A percentile compares a stretch with the other conserved stretches of the same genome.
These are phyloP conservation scores for Mormoops blainvillei DNA, from an alignment of 2,113 vertebrate genomes.

Conservation along the genomic window DNA sequence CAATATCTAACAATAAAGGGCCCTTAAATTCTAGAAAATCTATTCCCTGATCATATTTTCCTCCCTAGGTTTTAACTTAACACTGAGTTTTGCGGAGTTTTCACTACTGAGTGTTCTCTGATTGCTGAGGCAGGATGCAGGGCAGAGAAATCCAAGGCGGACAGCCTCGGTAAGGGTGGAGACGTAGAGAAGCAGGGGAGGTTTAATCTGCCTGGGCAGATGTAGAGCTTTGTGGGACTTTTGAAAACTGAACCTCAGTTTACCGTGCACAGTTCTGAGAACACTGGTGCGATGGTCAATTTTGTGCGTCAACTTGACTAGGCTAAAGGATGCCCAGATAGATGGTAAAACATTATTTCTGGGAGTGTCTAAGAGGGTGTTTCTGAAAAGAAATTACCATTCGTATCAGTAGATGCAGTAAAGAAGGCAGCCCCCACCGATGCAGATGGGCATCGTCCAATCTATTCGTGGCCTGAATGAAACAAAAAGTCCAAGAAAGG, in stretches of 20 bases:
- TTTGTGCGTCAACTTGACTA: not conserved
- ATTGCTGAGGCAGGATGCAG: not conserved
- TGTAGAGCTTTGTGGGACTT: not conserved
- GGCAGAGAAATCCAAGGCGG: not conserved
- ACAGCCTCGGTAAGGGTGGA: accelerated
- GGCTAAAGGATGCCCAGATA: not conserved
- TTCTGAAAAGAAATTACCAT: not conserved
- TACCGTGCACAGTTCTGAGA: not conserved
- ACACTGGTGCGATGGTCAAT: not conserved
- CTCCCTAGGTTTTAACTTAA: not conserved
- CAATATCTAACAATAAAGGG: not conserved
- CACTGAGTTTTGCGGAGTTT: not conserved
- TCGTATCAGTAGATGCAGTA: not conserved
- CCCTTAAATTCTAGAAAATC: not conserved
- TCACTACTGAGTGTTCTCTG: not conserved
- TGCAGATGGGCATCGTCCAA: not conserved
- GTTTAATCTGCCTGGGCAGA: not conserved
- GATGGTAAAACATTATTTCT: too few species aligned
- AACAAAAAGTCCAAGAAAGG: not conserved
- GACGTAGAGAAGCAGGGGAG: not conserved
- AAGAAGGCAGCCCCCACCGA: not conserved
- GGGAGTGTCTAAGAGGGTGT: not conserved
- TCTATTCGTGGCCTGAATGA: not conserved
- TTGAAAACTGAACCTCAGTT: not conserved
- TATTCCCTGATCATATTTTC: not conserved